Conservation (phyloP, 2,888 invertebrate species). For the Eutolmus rufibarbis region DNA sequence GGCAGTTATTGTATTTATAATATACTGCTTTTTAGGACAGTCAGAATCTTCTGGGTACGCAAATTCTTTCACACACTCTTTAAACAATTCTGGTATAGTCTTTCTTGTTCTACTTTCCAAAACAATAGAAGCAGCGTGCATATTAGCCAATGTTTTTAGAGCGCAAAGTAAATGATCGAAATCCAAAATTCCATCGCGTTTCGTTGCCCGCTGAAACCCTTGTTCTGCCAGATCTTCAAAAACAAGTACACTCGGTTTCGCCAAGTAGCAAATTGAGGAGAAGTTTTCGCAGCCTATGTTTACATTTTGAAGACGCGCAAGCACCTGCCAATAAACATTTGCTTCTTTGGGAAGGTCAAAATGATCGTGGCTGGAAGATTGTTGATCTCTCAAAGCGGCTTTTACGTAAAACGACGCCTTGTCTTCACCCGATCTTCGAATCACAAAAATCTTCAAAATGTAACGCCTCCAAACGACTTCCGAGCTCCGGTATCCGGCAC, state of each 20-base stretch:
- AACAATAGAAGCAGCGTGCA: constrained; percentile 63
- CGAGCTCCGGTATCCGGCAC: background rate
- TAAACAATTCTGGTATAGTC: constrained; percentile 53
- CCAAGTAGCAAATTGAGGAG: constrained; percentile 61
- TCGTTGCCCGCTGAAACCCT: constrained; percentile 56
- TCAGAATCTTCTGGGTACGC: constrained; percentile 56
- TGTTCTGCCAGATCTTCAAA: constrained; percentile 62
- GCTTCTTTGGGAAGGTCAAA: constrained; percentile 65
- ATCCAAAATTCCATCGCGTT: constrained; percentile 56
- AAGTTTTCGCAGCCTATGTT: constrained; percentile 53
- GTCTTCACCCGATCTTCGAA: constrained; percentile 16
- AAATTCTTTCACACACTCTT: constrained; percentile 57
- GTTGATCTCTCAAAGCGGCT: constrained; percentile 64
- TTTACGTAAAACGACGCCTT: constrained; percentile 67
- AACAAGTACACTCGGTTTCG: constrained; percentile 59
- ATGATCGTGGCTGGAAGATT: constrained; percentile 52
- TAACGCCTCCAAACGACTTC: background rate
- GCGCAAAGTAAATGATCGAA: constrained; percentile 60
- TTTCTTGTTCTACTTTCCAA: constrained; percentile 55
- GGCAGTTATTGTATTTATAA: constrained; percentile 54
- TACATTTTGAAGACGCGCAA: constrained; percentile 58
- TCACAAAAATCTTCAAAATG: background rate
- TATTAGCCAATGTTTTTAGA: constrained; percentile 60
- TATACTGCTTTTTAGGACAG: constrained; percentile 54
- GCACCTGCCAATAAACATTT: constrained; percentile 61